Evolutionary conservation across 1,140 invertebrate species (phyloP).

Genomic region (Euwallacea similis): DNA sequence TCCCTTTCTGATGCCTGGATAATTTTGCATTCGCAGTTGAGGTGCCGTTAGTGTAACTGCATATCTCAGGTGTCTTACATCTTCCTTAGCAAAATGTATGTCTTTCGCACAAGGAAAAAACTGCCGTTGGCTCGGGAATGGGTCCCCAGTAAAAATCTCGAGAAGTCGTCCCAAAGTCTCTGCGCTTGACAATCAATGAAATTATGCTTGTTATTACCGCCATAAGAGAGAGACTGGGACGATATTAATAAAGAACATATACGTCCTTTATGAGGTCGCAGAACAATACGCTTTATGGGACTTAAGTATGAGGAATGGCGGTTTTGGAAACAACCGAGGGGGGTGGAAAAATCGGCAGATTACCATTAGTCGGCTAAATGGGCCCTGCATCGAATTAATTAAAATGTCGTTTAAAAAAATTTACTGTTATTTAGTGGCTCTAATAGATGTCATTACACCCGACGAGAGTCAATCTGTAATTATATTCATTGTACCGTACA

Average conservation of each 20-base stretch:
- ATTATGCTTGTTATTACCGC: constrained; percentile 37
- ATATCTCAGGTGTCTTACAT: too few relatives aligned
- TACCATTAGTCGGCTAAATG: constrained; percentile 8
- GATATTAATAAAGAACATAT: constrained; percentile 34
- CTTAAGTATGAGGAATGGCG: too few relatives aligned
- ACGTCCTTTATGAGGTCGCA: constrained; percentile 1
- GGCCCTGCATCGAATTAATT: constrained; percentile 31
- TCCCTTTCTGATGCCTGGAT: too few relatives aligned
- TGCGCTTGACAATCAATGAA: constrained; percentile 35
- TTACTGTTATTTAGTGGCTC: constrained; percentile 34
- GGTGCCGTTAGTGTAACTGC: too few relatives aligned
- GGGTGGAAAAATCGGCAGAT: neutral
- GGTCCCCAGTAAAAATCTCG: constrained; percentile 5
- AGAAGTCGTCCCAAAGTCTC: constrained; percentile 21
- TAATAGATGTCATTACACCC: constrained; percentile 53
- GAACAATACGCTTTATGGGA: neutral
- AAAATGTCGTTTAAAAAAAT: constrained; percentile 38
- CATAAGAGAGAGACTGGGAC: constrained; percentile 15
- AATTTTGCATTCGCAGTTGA: too few relatives aligned
- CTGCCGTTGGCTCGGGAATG: constrained; percentile 1
- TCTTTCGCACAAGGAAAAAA: neutral
- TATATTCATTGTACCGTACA: constrained; percentile 53
- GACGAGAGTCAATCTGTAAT: constrained; percentile 52
- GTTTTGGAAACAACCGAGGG: neutral
- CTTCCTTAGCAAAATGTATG: too few relatives aligned